These are phyloP conservation scores for Salvelinus sp. DNA, from an alignment of 2,113 vertebrate species.

Conservation along the genomic window DNA sequence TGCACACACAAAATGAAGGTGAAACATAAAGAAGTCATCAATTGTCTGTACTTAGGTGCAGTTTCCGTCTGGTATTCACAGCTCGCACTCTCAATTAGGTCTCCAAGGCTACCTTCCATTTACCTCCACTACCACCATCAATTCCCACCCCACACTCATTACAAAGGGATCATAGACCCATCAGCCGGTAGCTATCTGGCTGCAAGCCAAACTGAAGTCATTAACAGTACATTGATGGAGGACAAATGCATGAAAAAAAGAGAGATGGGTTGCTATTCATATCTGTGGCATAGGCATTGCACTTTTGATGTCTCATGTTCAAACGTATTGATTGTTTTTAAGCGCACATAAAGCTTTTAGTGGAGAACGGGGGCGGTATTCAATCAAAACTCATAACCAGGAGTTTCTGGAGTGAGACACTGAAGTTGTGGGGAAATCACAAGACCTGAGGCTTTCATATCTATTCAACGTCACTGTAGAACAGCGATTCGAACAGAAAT, in stretches of 20 bases:
- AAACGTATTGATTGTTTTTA: slow-evolving; percentile 39
- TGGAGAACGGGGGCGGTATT: slow-evolving; percentile 16
- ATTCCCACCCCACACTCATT: slow-evolving; percentile 12
- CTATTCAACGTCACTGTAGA: too few species aligned
- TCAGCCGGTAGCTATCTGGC: slow-evolving; percentile 25
- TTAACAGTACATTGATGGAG: slow-evolving; percentile 29
- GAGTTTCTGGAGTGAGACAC: too few species aligned
- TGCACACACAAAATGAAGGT: too few species aligned
- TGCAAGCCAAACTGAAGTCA: slow-evolving; percentile 29
- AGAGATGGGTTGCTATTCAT: slow-evolving; percentile 4
- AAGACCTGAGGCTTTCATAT: too few species aligned
- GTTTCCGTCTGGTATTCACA: background rate
- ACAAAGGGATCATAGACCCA: slow-evolving; percentile 20
- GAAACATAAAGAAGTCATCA: too few species aligned
- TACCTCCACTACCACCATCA: background rate
- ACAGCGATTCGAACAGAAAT: too few species aligned
- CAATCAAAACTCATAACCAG: slow-evolving; percentile 15
- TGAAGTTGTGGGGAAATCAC: too few species aligned
- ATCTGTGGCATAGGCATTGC: slow-evolving; percentile 16
- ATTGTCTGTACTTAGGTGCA: too few species aligned
- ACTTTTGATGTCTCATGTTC: slow-evolving; percentile 39
- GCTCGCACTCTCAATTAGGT: background rate
- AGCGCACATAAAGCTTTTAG: slow-evolving; percentile 38
- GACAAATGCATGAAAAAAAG: slow-evolving; percentile 21
- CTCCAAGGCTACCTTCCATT: background rate